Evolutionary conservation across 2,888 invertebrate species (phyloP).

Genomic region (Dermolepida albohirtum): DNA sequence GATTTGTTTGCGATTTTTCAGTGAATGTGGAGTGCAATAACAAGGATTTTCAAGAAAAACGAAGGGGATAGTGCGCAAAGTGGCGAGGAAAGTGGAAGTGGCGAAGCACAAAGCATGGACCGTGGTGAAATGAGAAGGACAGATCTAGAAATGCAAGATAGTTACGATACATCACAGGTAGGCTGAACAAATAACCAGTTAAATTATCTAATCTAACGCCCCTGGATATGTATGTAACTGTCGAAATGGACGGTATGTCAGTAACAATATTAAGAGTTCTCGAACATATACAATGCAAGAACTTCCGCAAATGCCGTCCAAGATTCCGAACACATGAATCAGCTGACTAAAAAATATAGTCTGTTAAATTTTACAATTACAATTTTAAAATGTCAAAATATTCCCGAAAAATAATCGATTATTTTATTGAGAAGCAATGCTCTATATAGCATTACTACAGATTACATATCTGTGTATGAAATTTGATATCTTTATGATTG

Average conservation of each 20-base stretch:
- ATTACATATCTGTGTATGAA: neutral
- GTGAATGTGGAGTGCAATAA: slow-evolving; percentile 63
- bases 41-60: slow-evolving; percentile 63
- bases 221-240: slow-evolving; percentile 7
- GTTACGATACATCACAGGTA: slow-evolving; percentile 76
- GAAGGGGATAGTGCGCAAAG: slow-evolving; percentile 55
- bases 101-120: slow-evolving; percentile 54
- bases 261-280: neutral
- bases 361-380: neutral
- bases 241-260: neutral
- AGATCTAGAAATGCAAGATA: slow-evolving; percentile 74
- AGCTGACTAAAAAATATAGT: slow-evolving; percentile 39
- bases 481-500: neutral
- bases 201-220: slow-evolving; percentile 26
- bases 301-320: slow-evolving; percentile 34
- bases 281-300: neutral
- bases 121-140: slow-evolving; percentile 66
- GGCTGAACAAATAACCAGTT: slow-evolving; percentile 48
- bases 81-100: slow-evolving; percentile 48
- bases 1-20: slow-evolving; percentile 43
- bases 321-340: slow-evolving; percentile 39
- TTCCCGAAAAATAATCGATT: no score
- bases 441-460: no score
- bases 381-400: no score
- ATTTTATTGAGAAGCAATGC: no score